phyloP scores from a whole-genome alignment of 2,113 vertebrate species.

The Poeciliopsis retropinna region DNA sequence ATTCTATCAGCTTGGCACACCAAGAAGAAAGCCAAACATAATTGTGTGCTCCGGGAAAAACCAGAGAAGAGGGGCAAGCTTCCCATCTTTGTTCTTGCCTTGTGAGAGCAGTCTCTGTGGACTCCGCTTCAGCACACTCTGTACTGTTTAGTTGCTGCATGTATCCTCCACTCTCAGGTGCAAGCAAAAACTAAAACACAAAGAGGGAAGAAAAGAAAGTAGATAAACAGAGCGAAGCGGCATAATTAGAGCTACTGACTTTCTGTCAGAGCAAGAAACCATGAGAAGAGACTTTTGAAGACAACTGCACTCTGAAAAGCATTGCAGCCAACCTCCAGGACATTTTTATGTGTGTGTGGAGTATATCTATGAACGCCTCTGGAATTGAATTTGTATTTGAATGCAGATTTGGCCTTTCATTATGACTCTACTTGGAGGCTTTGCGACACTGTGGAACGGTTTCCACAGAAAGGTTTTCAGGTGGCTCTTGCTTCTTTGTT shows the following conservation, averaged over 20 bases:
- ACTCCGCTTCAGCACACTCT: slow-evolving; percentile 35
- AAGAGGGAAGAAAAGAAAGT: slow-evolving; percentile 41
- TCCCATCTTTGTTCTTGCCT: slow-evolving; percentile 59
- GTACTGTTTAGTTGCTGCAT: slow-evolving; percentile 49
- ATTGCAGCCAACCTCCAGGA: slow-evolving; percentile 55
- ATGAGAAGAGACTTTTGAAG: slow-evolving; percentile 71
- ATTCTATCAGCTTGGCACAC: slow-evolving; percentile 32
- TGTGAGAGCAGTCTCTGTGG: slow-evolving; percentile 49
- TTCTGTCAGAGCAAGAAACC: slow-evolving; percentile 51
- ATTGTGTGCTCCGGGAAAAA: slow-evolving; percentile 37
- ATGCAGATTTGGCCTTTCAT: slow-evolving; percentile 68
- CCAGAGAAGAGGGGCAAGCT: slow-evolving; percentile 43
- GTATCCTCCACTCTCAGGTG: slow-evolving; percentile 48
- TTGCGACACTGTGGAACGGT: slow-evolving; percentile 51
- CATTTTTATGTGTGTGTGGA: slow-evolving; percentile 54
- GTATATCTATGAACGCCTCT: slow-evolving; percentile 46
- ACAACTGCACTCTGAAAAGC: slow-evolving; percentile 45
- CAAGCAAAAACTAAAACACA: slow-evolving; percentile 44
- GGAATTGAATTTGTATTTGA: slow-evolving; percentile 61
- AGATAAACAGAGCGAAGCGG: slow-evolving; percentile 41
- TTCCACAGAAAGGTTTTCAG: slow-evolving; percentile 42
- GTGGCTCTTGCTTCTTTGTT: slow-evolving; percentile 61
- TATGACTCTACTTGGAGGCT: slow-evolving; percentile 70
- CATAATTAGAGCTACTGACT: slow-evolving; percentile 64
- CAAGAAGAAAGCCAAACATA: slow-evolving; percentile 43